phyloP scores from a whole-genome alignment of 2,113 vertebrate species.

The Nicator chloris region DNA sequence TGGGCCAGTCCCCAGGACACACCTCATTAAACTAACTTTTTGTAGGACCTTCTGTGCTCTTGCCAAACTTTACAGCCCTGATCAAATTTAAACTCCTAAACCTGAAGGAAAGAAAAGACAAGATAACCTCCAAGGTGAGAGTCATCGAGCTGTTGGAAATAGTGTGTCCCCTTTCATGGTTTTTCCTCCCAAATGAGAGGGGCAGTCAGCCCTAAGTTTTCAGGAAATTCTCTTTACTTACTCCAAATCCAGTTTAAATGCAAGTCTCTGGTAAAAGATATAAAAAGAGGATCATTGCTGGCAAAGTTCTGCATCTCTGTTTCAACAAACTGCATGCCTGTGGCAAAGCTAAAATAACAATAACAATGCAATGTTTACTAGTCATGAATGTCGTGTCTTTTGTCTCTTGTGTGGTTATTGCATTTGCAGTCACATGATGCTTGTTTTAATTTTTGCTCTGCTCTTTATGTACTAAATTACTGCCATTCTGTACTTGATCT shows the following conservation, averaged over 20 bases:
- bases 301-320: constrained; percentile 62
- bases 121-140: neutral
- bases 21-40: neutral
- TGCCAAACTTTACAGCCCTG: neutral
- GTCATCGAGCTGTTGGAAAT: neutral
- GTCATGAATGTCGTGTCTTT: constrained; percentile 58
- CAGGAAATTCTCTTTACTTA: constrained; percentile 68
- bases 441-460: constrained; percentile 62
- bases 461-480: constrained; percentile 65
- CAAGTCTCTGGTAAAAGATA: constrained; percentile 62
- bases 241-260: constrained; percentile 62
- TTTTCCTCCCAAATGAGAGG: neutral
- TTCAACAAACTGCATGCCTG: constrained; percentile 63
- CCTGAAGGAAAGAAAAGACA: neutral
- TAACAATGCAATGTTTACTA: constrained; percentile 60
- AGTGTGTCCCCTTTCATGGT: neutral
- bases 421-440: constrained; percentile 60
- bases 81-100: neutral
- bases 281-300: constrained; percentile 59
- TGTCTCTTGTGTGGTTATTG: constrained; percentile 66
- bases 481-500: constrained; percentile 58
- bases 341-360: constrained; percentile 71
- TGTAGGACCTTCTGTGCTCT: neutral
- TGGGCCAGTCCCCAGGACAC: neutral
- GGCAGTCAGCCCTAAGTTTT: constrained; percentile 48